Conservation (phyloP, 1,140 invertebrate genomes). For the Metaphire vulgaris region DNA sequence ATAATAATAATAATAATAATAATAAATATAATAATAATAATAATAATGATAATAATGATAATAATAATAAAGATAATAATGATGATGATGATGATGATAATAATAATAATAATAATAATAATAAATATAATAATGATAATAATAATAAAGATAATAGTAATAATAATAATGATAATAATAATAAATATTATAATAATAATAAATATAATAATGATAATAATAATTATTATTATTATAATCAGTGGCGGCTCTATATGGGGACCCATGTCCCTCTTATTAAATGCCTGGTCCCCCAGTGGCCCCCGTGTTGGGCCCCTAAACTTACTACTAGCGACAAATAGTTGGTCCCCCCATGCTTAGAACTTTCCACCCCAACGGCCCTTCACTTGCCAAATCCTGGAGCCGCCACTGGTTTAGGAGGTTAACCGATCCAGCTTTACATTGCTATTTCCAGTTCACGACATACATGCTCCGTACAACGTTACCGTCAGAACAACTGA, state of each 20-base stretch:
- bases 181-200: no score
- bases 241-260: no score
- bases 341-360: no score
- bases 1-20: slow-evolving; percentile 4
- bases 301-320: no score
- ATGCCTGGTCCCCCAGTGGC: no score
- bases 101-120: slow-evolving; percentile 5
- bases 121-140: neutral
- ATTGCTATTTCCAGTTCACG: neutral
- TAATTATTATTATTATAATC: no score
- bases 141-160: neutral
- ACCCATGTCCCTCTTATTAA: no score
- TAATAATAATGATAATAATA: no score
- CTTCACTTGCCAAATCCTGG: neutral
- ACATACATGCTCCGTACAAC: slow-evolving; percentile 69
- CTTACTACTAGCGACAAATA: no score
- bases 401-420: neutral
- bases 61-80: slow-evolving; percentile 8
- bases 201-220: no score
- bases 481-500: slow-evolving; percentile 74
- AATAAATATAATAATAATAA: slow-evolving; percentile 3
- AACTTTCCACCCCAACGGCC: no score
- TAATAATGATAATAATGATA: slow-evolving; percentile 8
- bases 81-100: slow-evolving; percentile 3
- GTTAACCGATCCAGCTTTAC: neutral